Evolutionary conservation across 2,797 vertebrate species (phyloP), one percentile per base, ranked within the genome.

Genomic region (Gymnopithys bicolor): DNA sequence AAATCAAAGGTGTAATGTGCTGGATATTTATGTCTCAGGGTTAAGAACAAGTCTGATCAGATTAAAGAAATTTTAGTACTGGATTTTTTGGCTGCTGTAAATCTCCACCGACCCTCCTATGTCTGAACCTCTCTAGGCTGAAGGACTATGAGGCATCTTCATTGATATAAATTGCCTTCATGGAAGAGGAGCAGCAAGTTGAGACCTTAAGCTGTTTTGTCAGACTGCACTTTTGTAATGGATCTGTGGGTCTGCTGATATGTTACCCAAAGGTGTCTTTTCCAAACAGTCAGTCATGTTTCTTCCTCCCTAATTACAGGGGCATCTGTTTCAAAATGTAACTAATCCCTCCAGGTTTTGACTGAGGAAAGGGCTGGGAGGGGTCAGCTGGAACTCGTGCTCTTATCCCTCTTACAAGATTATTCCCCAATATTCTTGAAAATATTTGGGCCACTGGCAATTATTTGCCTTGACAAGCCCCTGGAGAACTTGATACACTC

Each of bases 11-110:
- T 62, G 70, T 83, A 93, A 97, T 76, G 41, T 77, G 81, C 56
- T 88, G 30, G 92, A 59, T 96, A 94, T 95, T 95, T 95, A 94
- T 92, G 84, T 93, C 92, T 87, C 73, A 45, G 80, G 88, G 82
- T 91, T 91, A 96, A 90, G 91, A 96, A 95, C 66, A 93, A 91
- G 74, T 81, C 91, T 78, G 66, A 96, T 94, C 94, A 96, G 82
- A 94, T 59, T 91, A 89, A 84, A 86, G 58, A 96, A 69, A 79
- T 93, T 93, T 90, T 92, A 68, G 94, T 73, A 23, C 63, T n/a
- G 18, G 45, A 51, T 28, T 95, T 96, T 78, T 93, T 83, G 76
- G 41, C 66, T 75, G 85, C 67, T 94, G 76, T 89, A 69, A 96
- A 90, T 94, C 95, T 94, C 74, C 58, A 60, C 27, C 71, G 64